Conservation (phyloP, 1,140 invertebrate genomes). For the Vollenhovia emeryi region DNA sequence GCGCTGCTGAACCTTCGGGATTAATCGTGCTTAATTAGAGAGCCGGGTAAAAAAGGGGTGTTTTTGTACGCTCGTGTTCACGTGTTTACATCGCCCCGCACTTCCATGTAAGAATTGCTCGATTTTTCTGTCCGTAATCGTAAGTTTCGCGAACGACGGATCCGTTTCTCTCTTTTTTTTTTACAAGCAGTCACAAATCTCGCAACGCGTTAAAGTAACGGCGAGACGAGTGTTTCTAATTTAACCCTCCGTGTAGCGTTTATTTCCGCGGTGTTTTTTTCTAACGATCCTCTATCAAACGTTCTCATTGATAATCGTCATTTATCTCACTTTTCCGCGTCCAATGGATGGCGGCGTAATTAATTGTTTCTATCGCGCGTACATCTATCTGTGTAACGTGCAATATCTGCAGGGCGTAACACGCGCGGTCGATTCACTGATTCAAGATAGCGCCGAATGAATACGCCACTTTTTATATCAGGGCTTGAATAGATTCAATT, state of each 20-base stretch:
- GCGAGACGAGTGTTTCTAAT: not conserved
- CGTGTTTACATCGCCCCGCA: conserved; percentile 17
- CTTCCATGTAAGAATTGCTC: not conserved
- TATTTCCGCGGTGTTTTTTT: conserved; percentile 1
- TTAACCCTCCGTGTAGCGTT: not conserved
- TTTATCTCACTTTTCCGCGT: conserved; percentile 32
- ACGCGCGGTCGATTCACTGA: conserved; percentile 7
- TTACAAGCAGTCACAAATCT: conserved; percentile 9
- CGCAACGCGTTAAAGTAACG: conserved; percentile 2
- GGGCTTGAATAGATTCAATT: conserved; percentile 51
- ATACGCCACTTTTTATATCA: conserved; percentile 32
- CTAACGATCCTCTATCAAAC: not conserved
- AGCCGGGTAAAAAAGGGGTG: not conserved
- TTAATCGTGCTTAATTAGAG: conserved; percentile 66
- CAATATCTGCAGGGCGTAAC: conserved; percentile 21
- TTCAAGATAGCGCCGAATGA: conserved; percentile 40
- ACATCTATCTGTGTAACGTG: conserved; percentile 7
- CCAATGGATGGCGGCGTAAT: conserved; percentile 2
- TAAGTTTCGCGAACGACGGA: conserved; percentile 10
- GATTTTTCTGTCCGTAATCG: conserved; percentile 27
- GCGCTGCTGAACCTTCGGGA: not conserved
- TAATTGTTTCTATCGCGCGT: conserved; percentile 25
- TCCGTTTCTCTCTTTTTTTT: conserved; percentile 10
- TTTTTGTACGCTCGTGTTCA: not conserved
- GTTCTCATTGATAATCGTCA: conserved; percentile 27